Percentiles rank a stretch among this genome's conserved stretches.
Conservation (phyloP, 2,113 vertebrate species). For the Xenopus tropicalis region UCB_Xtro_10.0 CM004446.2:56622001-56622500, state of each 20-base stretch:
- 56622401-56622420: not conserved
- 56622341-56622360: slow-evolving; percentile 48
- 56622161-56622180: slow-evolving; percentile 54
- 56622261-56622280: slow-evolving; percentile 53
- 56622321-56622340: slow-evolving; percentile 53
- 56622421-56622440: too few relatives aligned
- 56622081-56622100: slow-evolving; percentile 11
- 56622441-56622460: too few relatives aligned
- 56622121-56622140: slow-evolving; percentile 13
- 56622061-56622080: slow-evolving; percentile 15
- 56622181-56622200: slow-evolving; percentile 48
- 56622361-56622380: slow-evolving; percentile 16
- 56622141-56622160: not conserved
- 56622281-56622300: slow-evolving; percentile 64
- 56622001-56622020: not conserved
- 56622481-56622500: too few relatives aligned
- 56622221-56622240: slow-evolving; percentile 39
- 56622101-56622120: slow-evolving; percentile 24
- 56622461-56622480: too few relatives aligned
- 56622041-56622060: not conserved
- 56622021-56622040: not conserved
- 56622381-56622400: slow-evolving; percentile 23
- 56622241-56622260: slow-evolving; percentile 49
- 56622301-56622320: slow-evolving; percentile 67
- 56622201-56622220: slow-evolving; percentile 39